phyloP scores from a whole-genome alignment of 2,888 invertebrate species.

The Epirrhoe tristata region DNA sequence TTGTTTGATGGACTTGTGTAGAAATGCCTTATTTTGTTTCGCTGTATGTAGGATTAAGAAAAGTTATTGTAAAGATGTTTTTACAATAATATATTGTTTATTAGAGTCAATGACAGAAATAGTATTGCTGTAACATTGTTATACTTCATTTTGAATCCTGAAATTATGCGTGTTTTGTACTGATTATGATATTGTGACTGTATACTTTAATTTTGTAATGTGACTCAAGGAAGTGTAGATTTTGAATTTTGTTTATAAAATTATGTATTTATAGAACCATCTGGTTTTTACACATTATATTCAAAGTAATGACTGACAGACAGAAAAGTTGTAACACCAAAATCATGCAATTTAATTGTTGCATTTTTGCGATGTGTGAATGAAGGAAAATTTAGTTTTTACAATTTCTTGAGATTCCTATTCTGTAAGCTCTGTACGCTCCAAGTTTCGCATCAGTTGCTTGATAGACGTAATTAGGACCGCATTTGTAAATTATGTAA shows the following conservation, averaged over 20 bases:
- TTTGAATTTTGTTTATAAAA: constrained; percentile 50
- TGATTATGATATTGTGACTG: constrained; percentile 48
- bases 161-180: constrained; percentile 57
- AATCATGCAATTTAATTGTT: constrained; percentile 25
- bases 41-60: constrained; percentile 73
- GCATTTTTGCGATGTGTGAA: not conserved
- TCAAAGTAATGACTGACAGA: constrained; percentile 34
- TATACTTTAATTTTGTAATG: constrained; percentile 48
- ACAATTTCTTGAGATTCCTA: constrained; percentile 69
- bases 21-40: constrained; percentile 83
- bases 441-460: constrained; percentile 37
- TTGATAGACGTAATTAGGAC: constrained; percentile 24
- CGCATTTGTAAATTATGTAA: constrained; percentile 26
- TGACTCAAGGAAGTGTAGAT: constrained; percentile 72
- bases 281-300: constrained; percentile 28
- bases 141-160: constrained; percentile 52
- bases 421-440: constrained; percentile 38
- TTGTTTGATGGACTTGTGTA: constrained; percentile 70
- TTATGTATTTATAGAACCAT: constrained; percentile 39
- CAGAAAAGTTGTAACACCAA: constrained; percentile 44
- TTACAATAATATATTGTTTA: constrained; percentile 60
- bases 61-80: constrained; percentile 71
- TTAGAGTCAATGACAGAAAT: constrained; percentile 53
- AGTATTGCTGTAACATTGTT: constrained; percentile 62
- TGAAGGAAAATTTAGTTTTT: constrained; percentile 52